Percentiles rank a stretch among this genome's conserved stretches.
These are phyloP conservation scores for Oegoconia quadripuncta DNA, from an alignment of 2,888 invertebrate species.

Conservation along the genomic window DNA sequence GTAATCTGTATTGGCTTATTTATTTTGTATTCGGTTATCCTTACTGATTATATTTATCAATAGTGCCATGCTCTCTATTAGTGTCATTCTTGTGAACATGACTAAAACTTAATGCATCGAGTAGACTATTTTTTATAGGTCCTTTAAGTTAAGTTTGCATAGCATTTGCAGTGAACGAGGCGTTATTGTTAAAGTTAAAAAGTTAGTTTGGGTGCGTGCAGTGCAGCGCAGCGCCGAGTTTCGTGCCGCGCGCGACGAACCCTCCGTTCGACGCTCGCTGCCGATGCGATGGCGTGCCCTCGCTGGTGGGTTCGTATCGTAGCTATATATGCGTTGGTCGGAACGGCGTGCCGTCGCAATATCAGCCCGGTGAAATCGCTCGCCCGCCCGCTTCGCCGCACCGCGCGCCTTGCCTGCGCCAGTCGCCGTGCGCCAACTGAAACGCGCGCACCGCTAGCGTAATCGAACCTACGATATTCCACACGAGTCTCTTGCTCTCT, in stretches of 20 bases:
- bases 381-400: conserved; percentile 71
- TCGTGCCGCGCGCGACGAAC: conserved; percentile 43
- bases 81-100: background rate
- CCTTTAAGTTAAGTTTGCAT: no score
- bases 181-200: conserved; percentile 6
- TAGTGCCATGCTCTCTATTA: no score
- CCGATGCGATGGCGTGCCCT: conserved; percentile 56
- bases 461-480: conserved; percentile 67
- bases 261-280: conserved; percentile 50
- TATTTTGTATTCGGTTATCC: no score
- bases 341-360: conserved; percentile 71
- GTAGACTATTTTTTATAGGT: no score
- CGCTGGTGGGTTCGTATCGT: conserved; percentile 37
- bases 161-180: background rate
- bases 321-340: conserved; percentile 71
- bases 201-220: conserved; percentile 55
- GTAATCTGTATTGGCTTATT: no score
- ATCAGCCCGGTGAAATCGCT: conserved; percentile 78
- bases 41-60: no score
- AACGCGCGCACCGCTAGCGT: conserved; percentile 77
- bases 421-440: conserved; percentile 78
- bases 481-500: conserved; percentile 55
- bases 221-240: conserved; percentile 51
- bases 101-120: no score
- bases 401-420: conserved; percentile 76